These are phyloP conservation scores for Keiferia lycopersicella DNA, from an alignment of 2,888 invertebrate genomes.

Conservation along the genomic window DNA sequence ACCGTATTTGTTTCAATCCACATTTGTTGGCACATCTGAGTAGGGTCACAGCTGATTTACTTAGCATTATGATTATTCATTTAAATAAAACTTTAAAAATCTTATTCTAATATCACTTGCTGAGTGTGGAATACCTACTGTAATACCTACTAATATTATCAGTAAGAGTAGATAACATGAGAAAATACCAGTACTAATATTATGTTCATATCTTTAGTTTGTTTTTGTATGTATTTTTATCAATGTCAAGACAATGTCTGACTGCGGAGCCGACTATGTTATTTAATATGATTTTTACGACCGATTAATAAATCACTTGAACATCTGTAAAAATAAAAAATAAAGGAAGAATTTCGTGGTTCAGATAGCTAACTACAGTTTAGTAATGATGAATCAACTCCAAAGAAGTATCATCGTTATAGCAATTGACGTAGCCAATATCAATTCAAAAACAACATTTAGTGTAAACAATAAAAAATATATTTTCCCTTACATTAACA, in stretches of 20 bases:
- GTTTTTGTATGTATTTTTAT: conserved; percentile 1
- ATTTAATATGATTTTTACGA: not conserved
- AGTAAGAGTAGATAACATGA: not conserved
- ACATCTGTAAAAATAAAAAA: not conserved
- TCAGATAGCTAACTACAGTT: not conserved
- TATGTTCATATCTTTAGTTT: not conserved
- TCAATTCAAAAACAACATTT: no score
- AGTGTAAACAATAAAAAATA: not conserved
- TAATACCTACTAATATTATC: not conserved
- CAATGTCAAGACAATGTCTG: not conserved
- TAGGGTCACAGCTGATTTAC: conserved; percentile 10
- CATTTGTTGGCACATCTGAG: not conserved
- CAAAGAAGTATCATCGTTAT: no score
- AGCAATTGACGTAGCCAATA: no score
- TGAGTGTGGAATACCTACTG: not conserved
- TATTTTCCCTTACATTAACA: not conserved
- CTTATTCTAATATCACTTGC: not conserved
- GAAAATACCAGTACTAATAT: not conserved
- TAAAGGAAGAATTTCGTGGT: not conserved
- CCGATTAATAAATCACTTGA: not conserved
- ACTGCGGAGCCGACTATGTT: not conserved
- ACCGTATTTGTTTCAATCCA: conserved; percentile 17
- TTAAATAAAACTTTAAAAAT: not conserved
- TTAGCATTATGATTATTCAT: not conserved
- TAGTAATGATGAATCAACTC: no score